Percentiles rank a stretch among this genome's conserved stretches.
Conservation (phyloP, 2,113 vertebrate genomes). For the Ptilonorhynchus violaceus region DNA sequence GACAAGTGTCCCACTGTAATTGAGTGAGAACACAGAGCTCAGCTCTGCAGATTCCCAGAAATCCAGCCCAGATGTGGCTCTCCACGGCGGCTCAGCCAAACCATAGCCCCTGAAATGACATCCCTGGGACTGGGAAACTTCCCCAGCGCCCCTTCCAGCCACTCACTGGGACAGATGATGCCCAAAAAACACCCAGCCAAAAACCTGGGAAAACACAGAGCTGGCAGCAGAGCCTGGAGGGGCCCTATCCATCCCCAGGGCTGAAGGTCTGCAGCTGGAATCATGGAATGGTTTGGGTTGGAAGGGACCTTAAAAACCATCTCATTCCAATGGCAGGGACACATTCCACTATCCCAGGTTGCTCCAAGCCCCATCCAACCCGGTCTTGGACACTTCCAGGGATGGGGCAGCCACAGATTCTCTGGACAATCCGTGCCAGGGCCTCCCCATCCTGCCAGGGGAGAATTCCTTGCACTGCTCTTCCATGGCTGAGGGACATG, state of each 20-base stretch:
- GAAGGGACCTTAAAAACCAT: neutral
- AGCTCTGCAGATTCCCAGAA: conserved; percentile 29
- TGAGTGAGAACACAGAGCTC: conserved; percentile 40
- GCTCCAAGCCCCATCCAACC: rapidly evolving
- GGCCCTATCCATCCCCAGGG: neutral
- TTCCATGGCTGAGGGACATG: rapidly evolving
- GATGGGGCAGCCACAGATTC: neutral
- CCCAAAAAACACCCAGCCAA: neutral
- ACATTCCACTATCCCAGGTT: rapidly evolving
- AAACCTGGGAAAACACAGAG: neutral
- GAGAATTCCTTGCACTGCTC: neutral
- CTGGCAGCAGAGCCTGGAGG: neutral
- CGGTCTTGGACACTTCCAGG: neutral
- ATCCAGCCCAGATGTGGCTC: neutral
- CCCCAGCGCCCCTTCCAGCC: neutral
- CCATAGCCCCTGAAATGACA: neutral
- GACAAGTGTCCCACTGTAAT: conserved; percentile 7
- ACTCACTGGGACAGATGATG: neutral
- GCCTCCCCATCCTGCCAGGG: rapidly evolving
- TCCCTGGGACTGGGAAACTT: neutral
- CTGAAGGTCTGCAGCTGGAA: neutral
- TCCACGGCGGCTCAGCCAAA: neutral
- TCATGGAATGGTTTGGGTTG: neutral
- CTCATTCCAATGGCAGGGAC: neutral
- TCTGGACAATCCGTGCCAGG: neutral